Conservation (phyloP, 2,888 invertebrate species). For the Sepiola atlantica region DNA sequence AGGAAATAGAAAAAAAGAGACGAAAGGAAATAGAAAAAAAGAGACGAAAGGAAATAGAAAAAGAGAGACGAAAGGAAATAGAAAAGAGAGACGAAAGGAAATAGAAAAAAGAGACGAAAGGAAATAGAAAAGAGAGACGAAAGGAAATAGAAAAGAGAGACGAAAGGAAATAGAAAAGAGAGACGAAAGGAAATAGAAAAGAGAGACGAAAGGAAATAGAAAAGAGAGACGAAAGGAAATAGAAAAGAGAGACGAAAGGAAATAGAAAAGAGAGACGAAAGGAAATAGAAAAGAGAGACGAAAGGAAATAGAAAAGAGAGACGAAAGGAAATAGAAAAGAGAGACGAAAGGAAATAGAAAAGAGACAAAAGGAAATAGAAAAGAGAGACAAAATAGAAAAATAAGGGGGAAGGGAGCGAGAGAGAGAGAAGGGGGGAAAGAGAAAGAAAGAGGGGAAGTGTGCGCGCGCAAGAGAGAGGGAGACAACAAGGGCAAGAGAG, state of each 20-base stretch:
- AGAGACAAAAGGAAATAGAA: too few relatives aligned
- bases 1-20: background rate
- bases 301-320: background rate
- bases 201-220: background rate
- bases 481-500: background rate
- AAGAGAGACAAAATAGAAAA: background rate
- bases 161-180: too few relatives aligned
- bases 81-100: background rate
- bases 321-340: background rate
- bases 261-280: background rate
- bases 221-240: background rate
- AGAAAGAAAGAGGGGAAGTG: conserved; percentile 36
- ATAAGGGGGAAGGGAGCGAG: background rate
- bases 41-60: background rate
- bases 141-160: conserved; percentile 33
- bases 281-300: background rate
- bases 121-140: conserved; percentile 40
- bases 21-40: too few relatives aligned
- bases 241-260: background rate
- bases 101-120: background rate
- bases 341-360: conserved; percentile 41
- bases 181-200: too few relatives aligned
- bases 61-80: background rate
- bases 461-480: conserved; percentile 38
- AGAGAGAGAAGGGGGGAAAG: conserved; percentile 23